Evolutionary conservation across 53 echinoderm and acorn worm species (phyloP).

Genomic region (Apostichopus leukothele): DNA sequence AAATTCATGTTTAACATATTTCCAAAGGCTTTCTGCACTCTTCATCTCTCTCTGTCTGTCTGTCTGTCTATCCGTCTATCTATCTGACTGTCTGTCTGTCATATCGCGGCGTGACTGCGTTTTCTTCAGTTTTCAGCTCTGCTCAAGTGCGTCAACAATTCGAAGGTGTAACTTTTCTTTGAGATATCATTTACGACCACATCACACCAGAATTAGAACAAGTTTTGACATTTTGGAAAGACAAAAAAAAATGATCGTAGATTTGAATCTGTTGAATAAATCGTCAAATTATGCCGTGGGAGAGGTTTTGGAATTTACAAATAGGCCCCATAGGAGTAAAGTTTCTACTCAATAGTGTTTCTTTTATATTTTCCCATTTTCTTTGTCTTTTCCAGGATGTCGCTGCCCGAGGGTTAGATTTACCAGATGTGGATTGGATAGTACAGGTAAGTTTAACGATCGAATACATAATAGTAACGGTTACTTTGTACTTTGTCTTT

Average conservation of each 20-base stretch:
- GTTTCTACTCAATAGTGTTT: neutral
- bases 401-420: constrained; percentile 90
- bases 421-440: constrained; percentile 97
- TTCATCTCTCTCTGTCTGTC: no score
- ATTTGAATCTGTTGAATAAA: neutral
- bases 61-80: no score
- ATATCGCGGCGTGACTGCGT: no score
- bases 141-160: no score
- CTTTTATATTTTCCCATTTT: neutral
- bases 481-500: neutral
- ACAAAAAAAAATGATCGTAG: neutral
- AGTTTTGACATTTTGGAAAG: no score
- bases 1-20: no score
- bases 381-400: constrained; percentile 70
- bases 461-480: neutral
- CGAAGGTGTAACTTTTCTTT: no score
- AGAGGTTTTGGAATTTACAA: neutral
- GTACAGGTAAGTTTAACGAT: constrained; percentile 69
- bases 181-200: no score
- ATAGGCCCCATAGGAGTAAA: neutral
- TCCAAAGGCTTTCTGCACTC: no score
- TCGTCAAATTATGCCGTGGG: neutral
- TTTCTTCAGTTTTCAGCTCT: no score
- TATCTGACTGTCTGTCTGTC: no score
- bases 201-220: no score